Evolutionary conservation across 2,113 vertebrate species (phyloP).

Genomic region (Halichoeres trimaculatus): DNA sequence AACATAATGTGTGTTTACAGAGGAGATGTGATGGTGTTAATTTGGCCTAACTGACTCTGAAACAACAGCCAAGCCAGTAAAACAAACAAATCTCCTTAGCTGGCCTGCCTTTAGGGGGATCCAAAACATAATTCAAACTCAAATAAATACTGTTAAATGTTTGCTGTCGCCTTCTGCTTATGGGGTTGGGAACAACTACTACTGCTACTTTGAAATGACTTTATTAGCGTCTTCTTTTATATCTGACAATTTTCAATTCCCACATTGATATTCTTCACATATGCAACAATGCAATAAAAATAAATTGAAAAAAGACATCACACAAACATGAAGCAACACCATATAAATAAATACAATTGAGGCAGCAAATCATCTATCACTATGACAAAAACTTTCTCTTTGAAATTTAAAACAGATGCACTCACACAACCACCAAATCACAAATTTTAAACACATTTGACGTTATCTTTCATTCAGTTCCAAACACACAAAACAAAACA

Average conservation of each 20-base stretch:
- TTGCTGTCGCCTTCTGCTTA: slow-evolving; percentile 8
- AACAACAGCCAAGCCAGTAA: slow-evolving; percentile 68
- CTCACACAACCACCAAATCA: too few relatives aligned
- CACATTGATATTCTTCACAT: background rate
- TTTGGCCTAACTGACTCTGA: slow-evolving; percentile 68
- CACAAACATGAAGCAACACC: too few relatives aligned
- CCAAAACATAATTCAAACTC: slow-evolving; percentile 63
- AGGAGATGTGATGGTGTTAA: slow-evolving; percentile 68
- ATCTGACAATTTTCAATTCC: slow-evolving; percentile 12
- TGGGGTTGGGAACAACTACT: background rate
- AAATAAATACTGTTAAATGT: slow-evolving; percentile 53
- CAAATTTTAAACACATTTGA: too few relatives aligned
- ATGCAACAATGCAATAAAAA: too few relatives aligned
- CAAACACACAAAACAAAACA: background rate
- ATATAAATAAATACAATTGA: too few relatives aligned
- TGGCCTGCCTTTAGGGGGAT: slow-evolving; percentile 57
- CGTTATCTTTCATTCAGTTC: too few relatives aligned
- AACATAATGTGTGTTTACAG: slow-evolving; percentile 73
- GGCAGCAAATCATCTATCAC: too few relatives aligned
- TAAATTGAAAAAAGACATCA: too few relatives aligned
- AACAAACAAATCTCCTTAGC: slow-evolving; percentile 70
- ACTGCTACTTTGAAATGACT: background rate
- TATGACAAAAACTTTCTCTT: too few relatives aligned
- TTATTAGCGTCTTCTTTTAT: slow-evolving; percentile 10
- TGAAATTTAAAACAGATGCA: too few relatives aligned